A percentile compares a stretch with the other conserved stretches of the same genome.
Conservation (phyloP, 2,797 vertebrate genomes). For the Rhinichthys osculus region DNA sequence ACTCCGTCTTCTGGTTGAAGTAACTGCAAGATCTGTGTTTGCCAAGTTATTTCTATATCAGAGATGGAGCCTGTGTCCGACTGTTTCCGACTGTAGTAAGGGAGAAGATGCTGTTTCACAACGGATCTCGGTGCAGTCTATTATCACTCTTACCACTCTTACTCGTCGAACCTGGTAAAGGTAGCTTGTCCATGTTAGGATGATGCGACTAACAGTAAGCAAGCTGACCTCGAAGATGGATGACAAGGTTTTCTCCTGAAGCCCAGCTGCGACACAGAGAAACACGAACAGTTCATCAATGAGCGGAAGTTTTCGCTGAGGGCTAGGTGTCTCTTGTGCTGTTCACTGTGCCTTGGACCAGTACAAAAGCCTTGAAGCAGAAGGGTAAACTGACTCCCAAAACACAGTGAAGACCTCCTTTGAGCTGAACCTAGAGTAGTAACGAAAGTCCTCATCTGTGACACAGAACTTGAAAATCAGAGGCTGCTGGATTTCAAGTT, state of each 20-base stretch:
- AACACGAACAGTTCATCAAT: conserved; percentile 38
- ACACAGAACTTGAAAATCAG: conserved; percentile 23
- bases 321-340: not conserved
- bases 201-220: conserved; percentile 24
- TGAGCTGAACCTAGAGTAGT: conserved; percentile 33
- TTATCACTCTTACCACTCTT: not conserved
- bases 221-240: conserved; percentile 30
- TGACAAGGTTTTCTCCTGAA: conserved; percentile 28
- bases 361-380: conserved; percentile 25
- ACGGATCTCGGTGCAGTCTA: conserved; percentile 20
- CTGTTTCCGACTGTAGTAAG: conserved; percentile 5
- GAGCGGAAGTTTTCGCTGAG: not conserved
- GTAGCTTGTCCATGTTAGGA: conserved; percentile 47
- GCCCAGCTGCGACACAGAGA: conserved; percentile 27
- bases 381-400: conserved; percentile 32
- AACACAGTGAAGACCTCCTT: conserved; percentile 18
- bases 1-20: conserved; percentile 9
- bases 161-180: conserved; percentile 1
- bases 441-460: conserved; percentile 34
- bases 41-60: not conserved
- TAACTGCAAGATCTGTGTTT: not conserved
- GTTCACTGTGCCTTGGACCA: conserved; percentile 31
- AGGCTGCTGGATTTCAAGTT: not conserved
- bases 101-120: conserved; percentile 9
- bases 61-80: conserved; percentile 31